Evolutionary conservation across 2,797 vertebrate genomes (phyloP).

Genomic region (Eulemur mongoz): DNA sequence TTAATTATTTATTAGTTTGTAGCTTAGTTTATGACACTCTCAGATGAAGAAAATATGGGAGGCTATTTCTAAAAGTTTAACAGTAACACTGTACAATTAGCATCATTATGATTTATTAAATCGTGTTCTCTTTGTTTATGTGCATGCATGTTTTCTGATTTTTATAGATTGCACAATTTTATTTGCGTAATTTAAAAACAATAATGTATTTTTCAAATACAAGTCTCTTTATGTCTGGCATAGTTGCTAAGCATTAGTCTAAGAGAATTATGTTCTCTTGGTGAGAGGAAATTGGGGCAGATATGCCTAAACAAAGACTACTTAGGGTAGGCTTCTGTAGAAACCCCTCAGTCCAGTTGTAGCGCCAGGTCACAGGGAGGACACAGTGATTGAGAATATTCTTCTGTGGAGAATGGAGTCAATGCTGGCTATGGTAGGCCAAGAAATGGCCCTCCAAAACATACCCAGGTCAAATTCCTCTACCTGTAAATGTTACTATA

Average conservation of each 20-base stretch:
- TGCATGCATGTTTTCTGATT: not conserved
- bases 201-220: not conserved
- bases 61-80: not conserved
- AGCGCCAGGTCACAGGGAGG: not conserved
- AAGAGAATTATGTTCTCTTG: not conserved
- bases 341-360: not conserved
- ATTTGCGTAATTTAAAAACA: not conserved
- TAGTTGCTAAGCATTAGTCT: not conserved
- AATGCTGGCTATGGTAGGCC: not conserved
- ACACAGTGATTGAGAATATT: not conserved
- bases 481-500: not conserved
- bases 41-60: not conserved
- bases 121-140: not conserved
- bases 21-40: not conserved
- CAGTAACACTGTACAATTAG: not conserved
- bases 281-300: not conserved
- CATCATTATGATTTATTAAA: not conserved
- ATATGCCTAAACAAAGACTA: not conserved
- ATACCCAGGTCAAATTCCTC: not conserved
- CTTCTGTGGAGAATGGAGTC: too few species aligned
- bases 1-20: conserved; percentile 10
- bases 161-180: not conserved
- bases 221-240: not conserved
- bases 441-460: not conserved
- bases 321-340: not conserved